Evolutionary conservation across 1,140 invertebrate genomes (phyloP).

Genomic region (Pissodes strobi): DNA sequence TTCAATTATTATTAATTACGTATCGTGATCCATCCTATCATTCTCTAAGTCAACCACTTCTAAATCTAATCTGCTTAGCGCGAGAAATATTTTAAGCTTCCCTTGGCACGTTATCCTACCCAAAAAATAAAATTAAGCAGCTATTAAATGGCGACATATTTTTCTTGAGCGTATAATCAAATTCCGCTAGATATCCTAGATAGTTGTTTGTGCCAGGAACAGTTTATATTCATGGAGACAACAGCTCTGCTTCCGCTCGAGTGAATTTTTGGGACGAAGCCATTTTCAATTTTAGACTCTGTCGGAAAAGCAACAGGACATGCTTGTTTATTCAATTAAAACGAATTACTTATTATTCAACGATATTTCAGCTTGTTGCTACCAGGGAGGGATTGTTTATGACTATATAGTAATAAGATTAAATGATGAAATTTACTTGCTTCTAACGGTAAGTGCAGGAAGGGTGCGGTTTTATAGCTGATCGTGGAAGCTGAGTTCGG

Average conservation of each 20-base stretch:
- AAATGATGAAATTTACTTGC: too few species aligned
- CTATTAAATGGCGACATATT: constrained; percentile 21
- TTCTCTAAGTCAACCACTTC: too few species aligned
- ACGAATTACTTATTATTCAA: too few species aligned
- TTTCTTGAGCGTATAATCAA: constrained; percentile 11
- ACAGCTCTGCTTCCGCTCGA: constrained; percentile 13
- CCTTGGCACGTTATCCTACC: neutral
- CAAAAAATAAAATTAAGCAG: constrained; percentile 1
- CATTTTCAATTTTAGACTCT: constrained; percentile 28
- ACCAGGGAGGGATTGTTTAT: too few species aligned
- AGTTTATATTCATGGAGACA: constrained; percentile 28
- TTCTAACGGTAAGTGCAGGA: too few species aligned
- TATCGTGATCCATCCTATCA: too few species aligned
- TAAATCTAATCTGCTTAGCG: neutral
- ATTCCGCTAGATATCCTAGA: constrained; percentile 4
- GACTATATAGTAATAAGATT: too few species aligned
- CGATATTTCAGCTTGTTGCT: too few species aligned
- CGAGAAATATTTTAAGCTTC: neutral
- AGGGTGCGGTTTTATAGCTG: too few species aligned
- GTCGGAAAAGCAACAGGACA: constrained; percentile 24
- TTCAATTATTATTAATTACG: too few species aligned
- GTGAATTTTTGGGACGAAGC: constrained; percentile 28
- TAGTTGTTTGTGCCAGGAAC: neutral
- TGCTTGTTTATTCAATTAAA: constrained; percentile 8
- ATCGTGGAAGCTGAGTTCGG: too few species aligned